phyloP scores from a whole-genome alignment of 2,113 vertebrate species.

The Heterotilapia buettikoferi region DNA sequence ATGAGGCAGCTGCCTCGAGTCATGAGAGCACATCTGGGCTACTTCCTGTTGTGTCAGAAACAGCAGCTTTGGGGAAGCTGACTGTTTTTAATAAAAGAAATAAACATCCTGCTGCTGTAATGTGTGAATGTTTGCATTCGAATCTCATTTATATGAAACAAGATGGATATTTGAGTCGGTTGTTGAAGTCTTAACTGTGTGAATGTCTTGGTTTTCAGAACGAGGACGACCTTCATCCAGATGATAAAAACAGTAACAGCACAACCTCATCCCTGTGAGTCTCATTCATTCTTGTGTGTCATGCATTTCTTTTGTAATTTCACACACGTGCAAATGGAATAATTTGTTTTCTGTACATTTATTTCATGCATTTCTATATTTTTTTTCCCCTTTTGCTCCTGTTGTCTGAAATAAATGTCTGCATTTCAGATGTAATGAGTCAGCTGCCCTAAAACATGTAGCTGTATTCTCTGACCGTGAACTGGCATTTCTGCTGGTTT shows the following conservation, averaged over 20 bases:
- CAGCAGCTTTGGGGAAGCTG: neutral
- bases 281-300: neutral
- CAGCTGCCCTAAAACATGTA: rapidly evolving
- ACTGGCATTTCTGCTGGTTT: neutral
- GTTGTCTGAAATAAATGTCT: neutral
- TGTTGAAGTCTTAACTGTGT: neutral
- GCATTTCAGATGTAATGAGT: neutral
- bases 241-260: neutral
- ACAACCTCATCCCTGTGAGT: conserved; percentile 31
- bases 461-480: rapidly evolving
- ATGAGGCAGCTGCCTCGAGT: neutral
- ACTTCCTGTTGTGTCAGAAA: neutral
- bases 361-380: neutral
- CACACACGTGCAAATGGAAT: neutral
- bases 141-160: neutral
- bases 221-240: conserved; percentile 36
- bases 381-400: neutral
- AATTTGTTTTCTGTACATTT: neutral
- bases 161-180: neutral
- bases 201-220: conserved; percentile 40
- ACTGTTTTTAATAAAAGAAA: neutral
- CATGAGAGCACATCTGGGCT: rapidly evolving
- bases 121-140: neutral
- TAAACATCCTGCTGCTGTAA: neutral
- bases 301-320: neutral